Evolutionary conservation across 2,113 vertebrate species (phyloP).

Genomic region (Meriones unguiculatus): DNA sequence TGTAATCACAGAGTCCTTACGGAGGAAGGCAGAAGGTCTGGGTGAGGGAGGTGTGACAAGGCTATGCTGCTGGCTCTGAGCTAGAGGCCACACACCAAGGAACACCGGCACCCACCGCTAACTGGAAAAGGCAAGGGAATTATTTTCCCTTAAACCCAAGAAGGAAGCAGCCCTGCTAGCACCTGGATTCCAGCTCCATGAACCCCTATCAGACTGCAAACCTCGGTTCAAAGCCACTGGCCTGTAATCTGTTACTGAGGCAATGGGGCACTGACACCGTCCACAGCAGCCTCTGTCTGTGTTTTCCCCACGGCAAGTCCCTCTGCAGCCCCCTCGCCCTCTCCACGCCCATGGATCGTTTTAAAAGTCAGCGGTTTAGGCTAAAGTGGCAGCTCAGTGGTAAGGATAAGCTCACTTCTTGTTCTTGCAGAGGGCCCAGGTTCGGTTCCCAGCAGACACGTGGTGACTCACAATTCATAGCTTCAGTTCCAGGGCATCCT

Average conservation of each 20-base stretch:
- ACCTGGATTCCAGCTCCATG: neutral
- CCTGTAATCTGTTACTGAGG: neutral
- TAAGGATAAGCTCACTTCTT: no score
- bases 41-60: neutral
- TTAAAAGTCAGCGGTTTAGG: neutral
- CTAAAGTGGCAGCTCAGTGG: neutral
- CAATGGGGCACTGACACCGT: neutral
- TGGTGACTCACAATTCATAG: neutral
- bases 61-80: neutral
- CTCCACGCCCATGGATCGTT: neutral
- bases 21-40: neutral
- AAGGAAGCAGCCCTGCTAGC: neutral
- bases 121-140: neutral
- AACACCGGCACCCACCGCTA: neutral
- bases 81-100: neutral
- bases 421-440: neutral
- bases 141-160: neutral
- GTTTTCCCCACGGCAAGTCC: neutral
- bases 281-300: neutral
- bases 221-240: neutral
- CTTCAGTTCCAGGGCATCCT: neutral
- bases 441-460: neutral
- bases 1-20: neutral
- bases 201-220: slow-evolving; percentile 12
- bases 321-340: neutral